A percentile compares a stretch with the other conserved stretches of the same genome.
Evolutionary conservation across 2,113 vertebrate species (phyloP).

Genomic region (Thalassoma bifasciatum): DNA sequence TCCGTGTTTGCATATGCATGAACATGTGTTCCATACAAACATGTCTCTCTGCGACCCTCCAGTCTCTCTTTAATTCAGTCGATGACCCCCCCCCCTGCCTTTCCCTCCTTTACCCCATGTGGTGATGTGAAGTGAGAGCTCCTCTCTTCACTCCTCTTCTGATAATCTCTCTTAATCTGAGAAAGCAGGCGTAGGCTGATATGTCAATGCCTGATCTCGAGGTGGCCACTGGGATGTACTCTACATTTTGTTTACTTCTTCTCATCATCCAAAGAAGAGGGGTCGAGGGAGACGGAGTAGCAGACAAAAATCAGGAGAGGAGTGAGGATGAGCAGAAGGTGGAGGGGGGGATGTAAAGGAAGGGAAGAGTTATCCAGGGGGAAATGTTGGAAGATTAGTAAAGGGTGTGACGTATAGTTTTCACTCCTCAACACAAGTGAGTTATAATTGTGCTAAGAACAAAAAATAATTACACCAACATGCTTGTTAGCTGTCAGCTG

Average conservation of each 20-base stretch:
- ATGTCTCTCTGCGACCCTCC: slow-evolving; percentile 41
- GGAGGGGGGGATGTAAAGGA: slow-evolving; percentile 7
- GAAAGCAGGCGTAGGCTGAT: slow-evolving; percentile 49
- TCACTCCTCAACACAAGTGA: slow-evolving; percentile 13
- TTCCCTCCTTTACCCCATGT: not conserved
- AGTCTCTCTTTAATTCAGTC: slow-evolving; percentile 52
- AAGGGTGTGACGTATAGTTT: slow-evolving; percentile 27
- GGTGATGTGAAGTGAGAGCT: slow-evolving; percentile 46
- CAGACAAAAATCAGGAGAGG: slow-evolving; percentile 16
- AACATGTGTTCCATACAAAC: slow-evolving; percentile 61
- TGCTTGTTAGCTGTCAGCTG: slow-evolving; percentile 3
- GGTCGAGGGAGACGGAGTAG: slow-evolving; percentile 21
- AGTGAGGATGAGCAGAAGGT: not conserved
- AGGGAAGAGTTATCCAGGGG: slow-evolving; percentile 7
- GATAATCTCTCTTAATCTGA: slow-evolving; percentile 77
- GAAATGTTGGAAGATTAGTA: not conserved
- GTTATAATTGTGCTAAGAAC: slow-evolving; percentile 5
- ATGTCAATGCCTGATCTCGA: slow-evolving; percentile 68
- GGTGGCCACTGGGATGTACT: slow-evolving; percentile 45
- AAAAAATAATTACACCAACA: slow-evolving; percentile 26
- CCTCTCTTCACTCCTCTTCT: slow-evolving; percentile 53
- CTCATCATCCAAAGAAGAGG: slow-evolving; percentile 28
- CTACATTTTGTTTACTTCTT: slow-evolving; percentile 62
- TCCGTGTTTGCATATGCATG: slow-evolving; percentile 63
- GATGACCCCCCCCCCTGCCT: slow-evolving; percentile 8